Evolutionary conservation across 1,140 invertebrate species (phyloP).

Genomic region (Megathymus violae): DNA sequence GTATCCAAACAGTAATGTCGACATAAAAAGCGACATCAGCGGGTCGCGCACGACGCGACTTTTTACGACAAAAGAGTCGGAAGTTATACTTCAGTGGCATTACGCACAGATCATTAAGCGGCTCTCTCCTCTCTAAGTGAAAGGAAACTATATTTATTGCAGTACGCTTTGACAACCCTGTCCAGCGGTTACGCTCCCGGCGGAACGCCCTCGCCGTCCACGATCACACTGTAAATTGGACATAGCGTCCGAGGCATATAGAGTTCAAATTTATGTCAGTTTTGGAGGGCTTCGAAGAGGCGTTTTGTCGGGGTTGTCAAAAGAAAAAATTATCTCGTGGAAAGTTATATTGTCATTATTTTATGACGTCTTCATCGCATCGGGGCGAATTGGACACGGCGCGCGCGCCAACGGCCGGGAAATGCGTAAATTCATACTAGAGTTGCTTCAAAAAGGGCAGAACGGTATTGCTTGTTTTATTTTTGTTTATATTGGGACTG

Average conservation of each 20-base stretch:
- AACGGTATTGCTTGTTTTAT: conserved; percentile 47
- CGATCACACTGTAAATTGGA: not conserved
- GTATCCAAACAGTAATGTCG: conserved; percentile 26
- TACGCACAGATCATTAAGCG: conserved; percentile 77
- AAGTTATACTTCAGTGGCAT: conserved; percentile 69
- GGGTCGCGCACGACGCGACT: conserved; percentile 53
- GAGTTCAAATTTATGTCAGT: not conserved
- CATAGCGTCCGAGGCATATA: conserved; percentile 10
- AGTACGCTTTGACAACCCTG: conserved; percentile 69
- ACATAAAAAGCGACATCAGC: conserved; percentile 59
- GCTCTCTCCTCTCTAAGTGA: conserved; percentile 54
- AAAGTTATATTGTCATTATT: conserved; percentile 72
- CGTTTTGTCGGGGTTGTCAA: conserved; percentile 53
- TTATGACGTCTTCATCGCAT: conserved; percentile 79
- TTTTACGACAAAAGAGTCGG: conserved; percentile 76
- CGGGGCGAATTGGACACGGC: conserved; percentile 59
- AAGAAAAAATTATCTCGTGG: conserved; percentile 55
- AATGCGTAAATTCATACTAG: conserved; percentile 52
- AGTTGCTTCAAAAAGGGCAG: conserved; percentile 50
- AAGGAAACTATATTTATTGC: conserved; percentile 68
- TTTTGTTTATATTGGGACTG: conserved; percentile 29
- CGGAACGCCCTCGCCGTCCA: conserved; percentile 38
- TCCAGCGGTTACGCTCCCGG: conserved; percentile 39
- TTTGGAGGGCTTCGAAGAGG: not conserved
- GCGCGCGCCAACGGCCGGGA: conserved; percentile 49